Evolutionary conservation across 2,888 invertebrate genomes (phyloP), one percentile per base, ranked within the genome.

Genomic region (Temnothorax unifasciatus): DNA sequence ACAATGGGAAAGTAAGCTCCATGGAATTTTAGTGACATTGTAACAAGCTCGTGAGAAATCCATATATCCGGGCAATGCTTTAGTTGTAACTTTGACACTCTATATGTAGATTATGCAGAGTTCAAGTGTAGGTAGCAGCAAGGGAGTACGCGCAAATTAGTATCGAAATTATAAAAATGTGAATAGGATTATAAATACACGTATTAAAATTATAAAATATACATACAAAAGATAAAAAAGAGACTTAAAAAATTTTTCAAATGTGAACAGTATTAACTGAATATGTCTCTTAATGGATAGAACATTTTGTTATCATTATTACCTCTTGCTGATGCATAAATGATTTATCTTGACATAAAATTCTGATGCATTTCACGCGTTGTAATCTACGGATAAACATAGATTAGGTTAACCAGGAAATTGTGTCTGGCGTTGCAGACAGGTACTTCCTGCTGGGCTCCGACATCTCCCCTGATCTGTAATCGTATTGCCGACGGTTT

Each of bases 341-440:
- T 59, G 9, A 59, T 47, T 79, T 71, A 47, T 38, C 57, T 47
- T 52, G 15, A 29, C 50, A 11, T 82, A 73, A 50, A 73, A 66
- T 57, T 74, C 21, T 59, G 61, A 44, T 76, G 63, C 71, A 76
- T 84, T 73, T 84, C 76, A 84, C 61, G 71, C 74, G 44, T 71
- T 57, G 90, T 89, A 86, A 86, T 86, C 63, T 82, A 44, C 59
- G 44, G 81, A 84, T 90, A 88, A 87, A 86, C 87, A 77, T 85
- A 63, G 83, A 81, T 88, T 82, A 84, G 88, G 85, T 85, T 90
- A 87, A 85, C 90, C 90, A 89, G 92, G 92, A 92, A 92, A 92
- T 93, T 92, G 90, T 90, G 87, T 90, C 87, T 88, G 88, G 81
- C 87, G 85, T 87, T 86, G 83, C 87, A 85, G 90, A 91, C 89